Evolutionary conservation across 2,888 invertebrate genomes (phyloP).

Genomic region (Hydropsyche betteni): DNA sequence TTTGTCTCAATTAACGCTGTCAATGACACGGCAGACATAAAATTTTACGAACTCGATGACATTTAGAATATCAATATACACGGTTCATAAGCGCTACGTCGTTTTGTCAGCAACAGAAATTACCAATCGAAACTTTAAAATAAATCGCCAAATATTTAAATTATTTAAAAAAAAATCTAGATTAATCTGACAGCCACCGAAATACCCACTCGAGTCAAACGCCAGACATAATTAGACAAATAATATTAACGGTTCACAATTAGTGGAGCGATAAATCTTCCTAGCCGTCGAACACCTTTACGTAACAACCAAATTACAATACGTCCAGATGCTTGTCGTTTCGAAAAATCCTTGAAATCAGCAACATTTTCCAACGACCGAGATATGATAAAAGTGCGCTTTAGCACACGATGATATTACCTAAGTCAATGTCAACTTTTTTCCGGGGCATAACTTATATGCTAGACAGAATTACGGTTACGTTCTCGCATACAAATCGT

Average conservation of each 20-base stretch:
- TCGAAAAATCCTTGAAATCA: conserved; percentile 12
- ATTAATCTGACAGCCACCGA: conserved; percentile 8
- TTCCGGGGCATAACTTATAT: background rate
- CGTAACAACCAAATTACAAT: conserved; percentile 2
- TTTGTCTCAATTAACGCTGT: conserved; percentile 15
- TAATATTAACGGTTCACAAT: background rate
- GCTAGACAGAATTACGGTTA: conserved; percentile 8
- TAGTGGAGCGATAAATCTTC: background rate
- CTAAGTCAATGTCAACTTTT: conserved; percentile 10
- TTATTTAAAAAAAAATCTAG: background rate
- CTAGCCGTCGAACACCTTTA: background rate
- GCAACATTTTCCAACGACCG: background rate
- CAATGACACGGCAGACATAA: conserved; percentile 31
- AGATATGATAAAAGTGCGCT: background rate
- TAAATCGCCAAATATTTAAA: background rate
- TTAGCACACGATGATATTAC: conserved; percentile 4
- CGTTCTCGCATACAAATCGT: conserved; percentile 2
- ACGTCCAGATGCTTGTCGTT: background rate
- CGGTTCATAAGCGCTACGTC: background rate
- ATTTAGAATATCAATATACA: conserved; percentile 18
- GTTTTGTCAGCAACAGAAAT: background rate
- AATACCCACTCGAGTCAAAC: conserved; percentile 8
- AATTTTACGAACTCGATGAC: conserved; percentile 35
- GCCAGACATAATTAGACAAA: conserved; percentile 23
- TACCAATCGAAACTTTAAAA: background rate